A percentile compares a stretch with the other conserved stretches of the same genome.
Evolutionary conservation across 2,888 invertebrate genomes (phyloP).

Genomic region (Andrena flavipes): DNA sequence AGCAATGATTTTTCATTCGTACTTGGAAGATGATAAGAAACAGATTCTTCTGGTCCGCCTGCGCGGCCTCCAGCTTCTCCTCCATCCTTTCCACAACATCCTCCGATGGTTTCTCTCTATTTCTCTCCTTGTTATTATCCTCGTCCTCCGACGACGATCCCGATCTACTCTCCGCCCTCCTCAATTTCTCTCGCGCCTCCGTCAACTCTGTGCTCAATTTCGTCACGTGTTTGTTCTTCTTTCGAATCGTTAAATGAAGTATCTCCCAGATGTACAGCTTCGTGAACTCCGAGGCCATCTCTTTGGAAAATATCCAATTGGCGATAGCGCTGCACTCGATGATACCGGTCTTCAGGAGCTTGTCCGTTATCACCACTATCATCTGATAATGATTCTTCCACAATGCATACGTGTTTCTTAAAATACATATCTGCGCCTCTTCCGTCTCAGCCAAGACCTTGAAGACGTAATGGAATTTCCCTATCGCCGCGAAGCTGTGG

Average conservation of each 20-base stretch:
- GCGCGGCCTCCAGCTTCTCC: conserved; percentile 96
- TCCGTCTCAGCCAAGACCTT: conserved; percentile 86
- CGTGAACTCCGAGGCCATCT: conserved; percentile 96
- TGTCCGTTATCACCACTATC: conserved; percentile 98
- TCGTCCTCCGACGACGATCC: conserved; percentile 93
- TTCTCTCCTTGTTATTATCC: conserved; percentile 86
- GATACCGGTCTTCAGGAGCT: conserved; percentile 98
- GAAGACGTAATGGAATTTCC: conserved; percentile 20
- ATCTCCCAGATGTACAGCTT: conserved; percentile 98
- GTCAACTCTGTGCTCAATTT: conserved; percentile 92
- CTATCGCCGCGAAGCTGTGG: conserved; percentile 86
- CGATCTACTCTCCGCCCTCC: conserved; percentile 92
- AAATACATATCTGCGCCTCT: conserved; percentile 97
- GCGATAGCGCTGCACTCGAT: conserved; percentile 99
- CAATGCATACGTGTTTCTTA: conserved; percentile 96
- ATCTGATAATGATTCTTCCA: conserved; percentile 99
- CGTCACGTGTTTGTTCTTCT: conserved; percentile 98
- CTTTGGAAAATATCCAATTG: conserved; percentile 98
- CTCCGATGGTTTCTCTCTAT: conserved; percentile 89
- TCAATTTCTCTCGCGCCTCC: conserved; percentile 94
- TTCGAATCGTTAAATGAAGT: conserved; percentile 96
- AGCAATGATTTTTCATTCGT: conserved; percentile 19
- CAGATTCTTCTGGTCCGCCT: conserved; percentile 98
- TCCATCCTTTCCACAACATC: conserved; percentile 98
- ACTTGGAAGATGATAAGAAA: conserved; percentile 98